Evolutionary conservation across 92 coral and sea anemone genomes (phyloP), one percentile per base, ranked within the genome.

Genomic region (Epizoanthus rinbou): DNA sequence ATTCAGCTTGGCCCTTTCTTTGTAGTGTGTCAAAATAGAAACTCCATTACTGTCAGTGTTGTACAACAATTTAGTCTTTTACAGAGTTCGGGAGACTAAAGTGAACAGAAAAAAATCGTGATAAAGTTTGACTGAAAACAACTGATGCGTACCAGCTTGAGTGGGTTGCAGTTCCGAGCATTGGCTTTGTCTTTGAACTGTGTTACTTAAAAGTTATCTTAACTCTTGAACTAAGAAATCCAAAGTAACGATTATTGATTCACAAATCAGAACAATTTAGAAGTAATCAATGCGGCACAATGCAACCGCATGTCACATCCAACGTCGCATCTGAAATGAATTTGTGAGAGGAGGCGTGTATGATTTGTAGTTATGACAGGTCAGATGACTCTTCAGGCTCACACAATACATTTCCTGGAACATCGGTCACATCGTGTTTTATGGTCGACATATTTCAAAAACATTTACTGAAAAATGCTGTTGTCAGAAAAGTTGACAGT

Each of bases 71-170:
- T n/a, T n/a, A n/a, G n/a, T n/a, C n/a, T n/a, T n/a, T n/a, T 66
- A 24, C 72, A 66, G 72, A 66, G 72, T 66, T 66, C 45, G 72
- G 72, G 72, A 66, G 72, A 66, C 72, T 66, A 66, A 66, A 66
- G 72, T 66, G 72, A 66, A 66, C 72, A 66, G 72, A 66, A 66
- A 66, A 66, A 13, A 66, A 66, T 66, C 72, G 72, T 66, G 72
- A 66, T 66, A 66, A 66, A 66, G 73, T 67, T 67, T 67, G 67
- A 0, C 21, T 62, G 67, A 62, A 62, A 62, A 62, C 67, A 62
- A 62, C 67, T 62, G 67, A 62, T 62, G 67, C 67, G 67, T 62
- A 62, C 67, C 2, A 62, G 67, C 67, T 62, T 62, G 67, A 62
- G 67, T 62, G 67, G 67, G 67, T 62, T 62, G 67, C 67, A 62